Evolutionary conservation across 2,888 invertebrate species (phyloP).

Genomic region (Perizoma flavofasciatum): DNA sequence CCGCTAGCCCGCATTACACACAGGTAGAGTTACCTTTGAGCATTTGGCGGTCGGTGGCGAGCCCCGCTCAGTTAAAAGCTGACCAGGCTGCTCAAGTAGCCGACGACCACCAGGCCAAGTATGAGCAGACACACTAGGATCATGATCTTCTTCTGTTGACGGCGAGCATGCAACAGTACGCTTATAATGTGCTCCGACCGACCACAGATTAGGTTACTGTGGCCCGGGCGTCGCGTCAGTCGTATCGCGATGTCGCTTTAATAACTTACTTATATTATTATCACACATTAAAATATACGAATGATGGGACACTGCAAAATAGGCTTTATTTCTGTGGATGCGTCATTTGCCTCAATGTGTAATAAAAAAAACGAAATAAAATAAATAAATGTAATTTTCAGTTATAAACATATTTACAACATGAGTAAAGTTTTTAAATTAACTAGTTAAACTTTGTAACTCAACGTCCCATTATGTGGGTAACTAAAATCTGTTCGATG

Average conservation of each 20-base stretch:
- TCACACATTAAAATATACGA: conserved; percentile 21
- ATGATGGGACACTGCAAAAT: conserved; percentile 26
- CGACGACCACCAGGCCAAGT: conserved; percentile 90
- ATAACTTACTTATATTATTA: conserved; percentile 39
- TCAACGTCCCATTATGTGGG: conserved; percentile 43
- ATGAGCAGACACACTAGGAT: conserved; percentile 95
- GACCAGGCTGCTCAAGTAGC: conserved; percentile 86
- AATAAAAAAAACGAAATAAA: conserved; percentile 69
- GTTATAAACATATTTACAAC: conserved; percentile 79
- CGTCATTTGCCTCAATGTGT: conserved; percentile 73
- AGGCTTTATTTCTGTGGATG: conserved; percentile 56
- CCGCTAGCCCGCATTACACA: conserved; percentile 53
- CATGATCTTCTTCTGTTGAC: conserved; percentile 94
- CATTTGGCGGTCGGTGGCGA: conserved; percentile 57
- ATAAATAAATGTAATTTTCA: conserved; percentile 80
- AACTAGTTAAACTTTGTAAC: conserved; percentile 59
- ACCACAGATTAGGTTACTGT: conserved; percentile 2
- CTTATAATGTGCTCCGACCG: conserved; percentile 63
- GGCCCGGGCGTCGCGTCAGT: conserved; percentile 35
- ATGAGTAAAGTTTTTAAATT: conserved; percentile 63
- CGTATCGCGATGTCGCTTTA: conserved; percentile 43
- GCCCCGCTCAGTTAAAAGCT: conserved; percentile 66
- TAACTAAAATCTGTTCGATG: conserved; percentile 48
- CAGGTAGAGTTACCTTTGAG: conserved; percentile 69
- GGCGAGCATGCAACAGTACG: conserved; percentile 78